Conservation (phyloP, 2,797 vertebrate genomes). For the Syngnathus rostellatus region DNA sequence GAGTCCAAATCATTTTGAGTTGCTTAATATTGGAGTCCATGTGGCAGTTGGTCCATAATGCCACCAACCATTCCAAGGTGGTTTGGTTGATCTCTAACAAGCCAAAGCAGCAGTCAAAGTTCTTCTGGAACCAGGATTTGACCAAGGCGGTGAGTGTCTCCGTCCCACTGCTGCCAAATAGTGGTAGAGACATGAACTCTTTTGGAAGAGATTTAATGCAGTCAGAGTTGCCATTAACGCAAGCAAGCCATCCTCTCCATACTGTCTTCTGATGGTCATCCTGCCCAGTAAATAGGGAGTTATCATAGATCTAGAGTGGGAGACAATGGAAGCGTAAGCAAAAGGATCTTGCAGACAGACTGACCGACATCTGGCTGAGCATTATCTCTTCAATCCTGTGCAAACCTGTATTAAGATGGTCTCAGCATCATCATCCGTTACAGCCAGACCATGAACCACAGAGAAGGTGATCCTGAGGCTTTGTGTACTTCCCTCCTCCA, state of each 20-base stretch:
- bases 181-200: slow-evolving; percentile 81
- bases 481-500: slow-evolving; percentile 70
- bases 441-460: slow-evolving; percentile 68
- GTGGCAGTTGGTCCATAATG: slow-evolving; percentile 82
- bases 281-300: slow-evolving; percentile 42
- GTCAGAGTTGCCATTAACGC: slow-evolving; percentile 69
- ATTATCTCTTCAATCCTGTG: not conserved
- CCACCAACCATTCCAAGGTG: slow-evolving; percentile 81
- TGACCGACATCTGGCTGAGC: not conserved
- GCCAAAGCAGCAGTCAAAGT: slow-evolving; percentile 85
- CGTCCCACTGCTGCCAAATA: slow-evolving; percentile 76
- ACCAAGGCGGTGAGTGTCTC: slow-evolving; percentile 70
- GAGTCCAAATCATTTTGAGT: slow-evolving; percentile 77
- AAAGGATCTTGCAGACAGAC: not conserved
- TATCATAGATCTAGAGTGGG: slow-evolving; percentile 66
- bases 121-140: slow-evolving; percentile 81
- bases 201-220: slow-evolving; percentile 65
- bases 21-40: slow-evolving; percentile 50
- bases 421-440: slow-evolving; percentile 66
- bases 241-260: slow-evolving; percentile 88
- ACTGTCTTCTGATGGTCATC: slow-evolving; percentile 62
- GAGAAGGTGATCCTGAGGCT: slow-evolving; percentile 70
- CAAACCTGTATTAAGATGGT: slow-evolving; percentile 82
- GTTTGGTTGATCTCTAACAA: slow-evolving; percentile 74
- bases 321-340: not conserved